Base-by-base conservation (phyloP, 2,113 vertebrate species). In the Calonectris borealis region DNA sequence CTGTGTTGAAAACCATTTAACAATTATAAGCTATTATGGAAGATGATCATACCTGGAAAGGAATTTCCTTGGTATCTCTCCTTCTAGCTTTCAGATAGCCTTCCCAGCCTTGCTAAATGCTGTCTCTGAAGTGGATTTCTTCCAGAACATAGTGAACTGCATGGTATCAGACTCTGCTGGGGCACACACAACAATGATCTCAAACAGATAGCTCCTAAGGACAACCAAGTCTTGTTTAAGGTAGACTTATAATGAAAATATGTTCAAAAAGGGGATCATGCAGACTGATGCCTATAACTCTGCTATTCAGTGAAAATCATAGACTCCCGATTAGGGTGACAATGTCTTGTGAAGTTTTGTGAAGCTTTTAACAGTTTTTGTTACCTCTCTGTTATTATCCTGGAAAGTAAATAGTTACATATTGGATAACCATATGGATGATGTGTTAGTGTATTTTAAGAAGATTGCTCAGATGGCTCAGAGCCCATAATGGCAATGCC, bases 391-490 rank as follows among this genome's bases (percentile, higher is more conserved):
- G 44, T 96, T 78, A 36, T 82, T 86, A 64, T 92, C 49, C 52
- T 96, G 94, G 89, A 79, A 91, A 70, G 80, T 91, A 95, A 96
- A 95, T 87, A 95, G 95, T 95, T 96, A 93, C 95, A 96, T 96
- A 79, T 82, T 95, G 88, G 80, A 48, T 96, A 93, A 86, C 94
- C 90, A 94, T 92, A 97, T 83, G 96, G 94, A 61, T 96, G 92
- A 75, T 92, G 80, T 88, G 83, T 88, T 93, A 84, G 88, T 94
- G 57, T 94, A 94, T 96, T 96, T 96, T 95, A 91, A 94, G 96
- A 93, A 94, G 92, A 96, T 94, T 97, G 92, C 91, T 96, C 95
- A 96, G 80, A 92, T 96, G 96, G 93, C 97, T 93, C 57, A 61
- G 81, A 86, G 92, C 96, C 94, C 62, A 11, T 80, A 88, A 76